Percentiles rank a stretch among this genome's conserved stretches.
Conservation (phyloP, 2,113 vertebrate species). For the Cricetomys ansorgei region DNA sequence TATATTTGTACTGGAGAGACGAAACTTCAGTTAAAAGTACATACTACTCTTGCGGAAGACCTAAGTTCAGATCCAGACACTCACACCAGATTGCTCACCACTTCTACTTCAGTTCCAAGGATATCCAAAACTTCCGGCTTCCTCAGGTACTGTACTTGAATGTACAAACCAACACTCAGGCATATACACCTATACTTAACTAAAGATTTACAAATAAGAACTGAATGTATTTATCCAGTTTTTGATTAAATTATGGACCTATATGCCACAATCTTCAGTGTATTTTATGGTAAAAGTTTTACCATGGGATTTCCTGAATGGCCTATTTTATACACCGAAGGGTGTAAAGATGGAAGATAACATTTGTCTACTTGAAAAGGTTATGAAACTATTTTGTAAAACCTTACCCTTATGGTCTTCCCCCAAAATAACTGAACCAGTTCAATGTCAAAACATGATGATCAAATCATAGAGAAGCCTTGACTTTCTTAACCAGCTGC, state of each 20-base stretch:
- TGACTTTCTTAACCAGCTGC: constrained; percentile 83
- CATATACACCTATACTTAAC: too few species aligned
- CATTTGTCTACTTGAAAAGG: constrained; percentile 86
- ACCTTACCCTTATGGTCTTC: constrained; percentile 82
- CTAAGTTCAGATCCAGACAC: not conserved
- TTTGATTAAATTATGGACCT: constrained; percentile 33
- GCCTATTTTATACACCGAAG: constrained; percentile 76
- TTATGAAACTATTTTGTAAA: constrained; percentile 84
- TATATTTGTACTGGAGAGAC: not conserved
- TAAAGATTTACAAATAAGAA: not conserved
- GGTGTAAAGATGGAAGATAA: constrained; percentile 55
- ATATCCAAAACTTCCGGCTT: not conserved
- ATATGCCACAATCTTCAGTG: constrained; percentile 22
- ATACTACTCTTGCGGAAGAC: too few species aligned
- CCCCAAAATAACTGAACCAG: constrained; percentile 81
- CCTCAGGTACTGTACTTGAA: not conserved
- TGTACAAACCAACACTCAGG: not conserved
- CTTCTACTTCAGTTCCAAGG: not conserved
- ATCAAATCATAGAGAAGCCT: constrained; percentile 74
- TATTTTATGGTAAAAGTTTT: constrained; percentile 64
- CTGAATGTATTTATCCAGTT: not conserved
- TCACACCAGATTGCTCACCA: too few species aligned
- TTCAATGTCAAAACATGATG: constrained; percentile 81
- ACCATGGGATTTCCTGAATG: constrained; percentile 74
- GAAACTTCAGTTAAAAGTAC: not conserved